Conservation (phyloP, 2,113 vertebrate genomes). For the Heterocephalus glaber region DNA sequence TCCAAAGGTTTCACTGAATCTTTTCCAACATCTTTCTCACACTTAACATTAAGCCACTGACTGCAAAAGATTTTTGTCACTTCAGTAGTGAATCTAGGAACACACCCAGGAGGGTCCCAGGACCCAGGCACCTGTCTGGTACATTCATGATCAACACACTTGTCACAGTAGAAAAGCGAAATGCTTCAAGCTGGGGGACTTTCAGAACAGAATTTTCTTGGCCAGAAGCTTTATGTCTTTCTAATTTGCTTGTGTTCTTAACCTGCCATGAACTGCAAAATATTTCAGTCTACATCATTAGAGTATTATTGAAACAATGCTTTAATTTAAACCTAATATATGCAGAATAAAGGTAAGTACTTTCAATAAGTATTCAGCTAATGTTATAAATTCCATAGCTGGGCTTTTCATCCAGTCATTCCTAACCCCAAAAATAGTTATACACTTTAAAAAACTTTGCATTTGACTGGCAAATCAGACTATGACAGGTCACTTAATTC, state of each 20-base stretch:
- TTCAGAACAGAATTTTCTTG: neutral
- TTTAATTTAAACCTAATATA: neutral
- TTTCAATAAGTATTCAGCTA: neutral
- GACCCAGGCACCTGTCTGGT: neutral
- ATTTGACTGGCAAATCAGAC: neutral
- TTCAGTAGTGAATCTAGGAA: neutral
- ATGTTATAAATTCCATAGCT: neutral
- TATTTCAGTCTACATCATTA: neutral
- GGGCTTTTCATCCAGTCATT: neutral
- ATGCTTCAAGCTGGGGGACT: neutral
- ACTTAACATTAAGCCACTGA: constrained; percentile 5
- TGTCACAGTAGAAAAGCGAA: neutral
- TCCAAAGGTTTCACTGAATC: constrained; percentile 39
- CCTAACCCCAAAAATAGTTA: neutral
- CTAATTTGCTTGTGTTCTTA: neutral
- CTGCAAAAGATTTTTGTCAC: neutral
- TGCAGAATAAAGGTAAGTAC: neutral
- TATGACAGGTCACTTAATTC: neutral
- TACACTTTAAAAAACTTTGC: neutral
- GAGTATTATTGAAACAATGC: neutral
- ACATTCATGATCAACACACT: neutral
- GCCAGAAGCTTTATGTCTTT: neutral
- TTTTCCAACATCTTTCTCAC: constrained; percentile 7
- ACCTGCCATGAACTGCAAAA: neutral
- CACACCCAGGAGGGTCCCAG: neutral